Evolutionary conservation across 2,888 invertebrate genomes (phyloP), one percentile per base, ranked within the genome.

Genomic region (Synanthedon myopaeformis): DNA sequence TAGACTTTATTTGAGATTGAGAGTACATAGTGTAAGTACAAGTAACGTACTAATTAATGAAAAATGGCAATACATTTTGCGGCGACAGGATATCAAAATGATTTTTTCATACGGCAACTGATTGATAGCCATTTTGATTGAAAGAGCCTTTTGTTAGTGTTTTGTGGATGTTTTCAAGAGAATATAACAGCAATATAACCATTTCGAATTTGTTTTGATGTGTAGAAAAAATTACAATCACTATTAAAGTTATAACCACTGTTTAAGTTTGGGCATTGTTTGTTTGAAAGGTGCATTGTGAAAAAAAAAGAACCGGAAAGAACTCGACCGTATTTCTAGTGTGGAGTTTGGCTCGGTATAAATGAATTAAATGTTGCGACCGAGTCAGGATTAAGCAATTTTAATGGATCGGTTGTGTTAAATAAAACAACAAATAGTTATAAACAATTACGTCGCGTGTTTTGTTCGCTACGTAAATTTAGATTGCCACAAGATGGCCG

Each of bases 81-180:
- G 75, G 77, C 71, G 76, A 81, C 81, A 82, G 83, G 83, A 83
- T 83, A 82, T 82, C 77, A 80, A 76, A 78, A 74, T 68, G 66
- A 72, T 84, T 51, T 85, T 84, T 85, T 75, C 74, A 73, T 67
- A 72, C 81, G 82, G 86, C 85, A 86, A 63, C 69, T 82, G 77
- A 84, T 84, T 85, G 84, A 86, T 86, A 85, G 87, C 87, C 87
- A 87, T 87, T 87, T 87, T 87, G 85, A 82, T 87, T 87, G 85
- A 82, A 35, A 83, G 79, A 87, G 82, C 76, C 86, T 88, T 87
- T 88, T 88, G 88, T 88, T 88, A 77, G 87, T 88, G 88, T 88
- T 88, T 88, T 88, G 83, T 87, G 86, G 85, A 87, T 85, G 86
- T 88, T 88, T 88, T 87, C 78, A 80, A 76, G 67, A 66, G 77